Percentiles rank a stretch among this genome's conserved stretches.
Conservation (phyloP, 2,797 vertebrate genomes). For the Schizopygopsis pylzovi region DNA sequence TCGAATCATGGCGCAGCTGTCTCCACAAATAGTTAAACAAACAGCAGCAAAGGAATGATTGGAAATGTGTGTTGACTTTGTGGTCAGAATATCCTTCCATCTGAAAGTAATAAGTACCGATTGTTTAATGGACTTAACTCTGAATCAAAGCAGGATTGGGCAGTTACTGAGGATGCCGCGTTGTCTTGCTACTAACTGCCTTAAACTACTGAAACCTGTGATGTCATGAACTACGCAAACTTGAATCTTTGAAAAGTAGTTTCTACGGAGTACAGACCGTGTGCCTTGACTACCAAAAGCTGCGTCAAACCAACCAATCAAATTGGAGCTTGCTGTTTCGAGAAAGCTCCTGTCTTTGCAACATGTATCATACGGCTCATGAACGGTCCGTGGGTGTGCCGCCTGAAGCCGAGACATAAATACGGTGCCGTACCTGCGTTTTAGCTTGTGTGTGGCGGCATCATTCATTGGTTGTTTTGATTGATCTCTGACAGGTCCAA, state of each 20-base stretch:
- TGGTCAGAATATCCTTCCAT: slow-evolving; percentile 18
- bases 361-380: not conserved
- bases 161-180: not conserved
- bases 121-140: slow-evolving; percentile 21
- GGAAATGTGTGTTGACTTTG: slow-evolving; percentile 28
- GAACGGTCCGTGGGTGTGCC: slow-evolving; percentile 1
- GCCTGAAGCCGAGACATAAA: slow-evolving; percentile 27
- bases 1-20: slow-evolving; percentile 10
- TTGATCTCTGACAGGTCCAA: slow-evolving; percentile 44
- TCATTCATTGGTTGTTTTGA: slow-evolving; percentile 37
- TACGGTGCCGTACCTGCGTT: slow-evolving; percentile 27
- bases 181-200: not conserved
- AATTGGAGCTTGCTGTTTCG: not conserved
- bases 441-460: slow-evolving; percentile 46
- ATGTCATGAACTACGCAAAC: not conserved
- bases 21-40: slow-evolving; percentile 21
- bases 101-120: slow-evolving; percentile 8
- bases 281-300: not conserved
- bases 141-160: not conserved
- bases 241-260: not conserved
- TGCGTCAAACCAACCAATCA: not conserved
- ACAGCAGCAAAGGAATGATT: slow-evolving; percentile 8
- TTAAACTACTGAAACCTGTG: not conserved
- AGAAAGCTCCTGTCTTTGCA: not conserved
- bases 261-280: not conserved